These are phyloP conservation scores for Matsumurasca onukii DNA, from an alignment of 1,140 invertebrate species.

Conservation along the genomic window DNA sequence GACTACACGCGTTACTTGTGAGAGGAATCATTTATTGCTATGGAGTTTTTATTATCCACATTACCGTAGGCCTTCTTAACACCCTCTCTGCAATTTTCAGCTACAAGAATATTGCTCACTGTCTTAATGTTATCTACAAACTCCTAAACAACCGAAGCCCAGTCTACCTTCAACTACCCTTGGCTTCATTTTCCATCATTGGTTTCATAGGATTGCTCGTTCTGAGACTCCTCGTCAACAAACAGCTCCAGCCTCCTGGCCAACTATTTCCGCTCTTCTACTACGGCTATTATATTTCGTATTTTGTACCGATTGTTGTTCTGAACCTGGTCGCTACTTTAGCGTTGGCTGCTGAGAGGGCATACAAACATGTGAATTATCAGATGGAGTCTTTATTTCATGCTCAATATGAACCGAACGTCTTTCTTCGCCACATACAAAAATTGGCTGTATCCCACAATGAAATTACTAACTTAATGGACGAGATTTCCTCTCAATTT, in stretches of 20 bases:
- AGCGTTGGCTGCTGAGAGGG: constrained; percentile 14
- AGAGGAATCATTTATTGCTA: constrained; percentile 14
- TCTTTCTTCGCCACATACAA: not conserved
- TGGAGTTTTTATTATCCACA: constrained; percentile 9
- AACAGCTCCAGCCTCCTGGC: not conserved
- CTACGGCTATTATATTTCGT: constrained; percentile 10
- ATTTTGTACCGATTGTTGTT: constrained; percentile 20
- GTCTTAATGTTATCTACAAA: constrained; percentile 6
- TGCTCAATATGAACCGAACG: not conserved
- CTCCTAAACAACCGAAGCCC: constrained; percentile 14
- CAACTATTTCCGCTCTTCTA: not conserved
- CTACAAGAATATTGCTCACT: constrained; percentile 2
- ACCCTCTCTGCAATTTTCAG: constrained; percentile 7
- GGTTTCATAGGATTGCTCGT: constrained; percentile 6
- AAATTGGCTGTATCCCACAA: not conserved
- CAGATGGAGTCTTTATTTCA: not conserved
- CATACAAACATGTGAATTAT: constrained; percentile 19
- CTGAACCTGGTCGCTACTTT: constrained; percentile 22
- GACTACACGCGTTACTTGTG: constrained; percentile 22
- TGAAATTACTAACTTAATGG: constrained; percentile 3
- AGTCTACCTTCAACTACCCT: not conserved
- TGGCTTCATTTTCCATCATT: constrained; percentile 17
- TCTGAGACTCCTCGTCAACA: not conserved
- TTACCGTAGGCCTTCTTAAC: not conserved
- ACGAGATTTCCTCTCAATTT: constrained; percentile 20